Evolutionary conservation across 1,140 invertebrate species (phyloP).

Genomic region (Hyles euphorbiae): DNA sequence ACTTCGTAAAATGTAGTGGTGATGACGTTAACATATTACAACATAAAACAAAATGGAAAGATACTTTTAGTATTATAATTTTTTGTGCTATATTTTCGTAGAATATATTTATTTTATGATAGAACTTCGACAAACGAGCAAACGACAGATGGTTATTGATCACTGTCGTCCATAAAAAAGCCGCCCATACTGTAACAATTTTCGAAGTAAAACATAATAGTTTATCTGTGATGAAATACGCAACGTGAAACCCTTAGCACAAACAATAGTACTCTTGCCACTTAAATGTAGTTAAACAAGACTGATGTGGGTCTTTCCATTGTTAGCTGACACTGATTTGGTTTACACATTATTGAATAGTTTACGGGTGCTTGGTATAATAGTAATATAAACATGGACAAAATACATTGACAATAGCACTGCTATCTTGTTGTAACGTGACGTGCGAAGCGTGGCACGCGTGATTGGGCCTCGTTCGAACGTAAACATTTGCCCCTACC

Average conservation of each 20-base stretch:
- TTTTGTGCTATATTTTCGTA: no score
- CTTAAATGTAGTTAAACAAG: background rate
- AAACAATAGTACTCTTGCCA: background rate
- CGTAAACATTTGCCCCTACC: slow-evolving; percentile 24
- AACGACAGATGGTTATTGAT: no score
- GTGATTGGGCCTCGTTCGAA: slow-evolving; percentile 40
- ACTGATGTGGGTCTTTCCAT: background rate
- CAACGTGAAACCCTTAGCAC: background rate
- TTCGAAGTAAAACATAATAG: no score
- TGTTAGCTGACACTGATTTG: background rate
- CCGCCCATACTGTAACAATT: no score
- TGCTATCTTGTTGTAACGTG: slow-evolving; percentile 40
- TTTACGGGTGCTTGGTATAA: slow-evolving; percentile 5
- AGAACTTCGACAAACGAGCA: no score
- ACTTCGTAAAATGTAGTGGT: no score
- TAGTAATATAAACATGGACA: slow-evolving; percentile 23
- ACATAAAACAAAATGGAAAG: no score
- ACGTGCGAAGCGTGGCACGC: slow-evolving; percentile 27
- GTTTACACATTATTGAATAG: slow-evolving; percentile 9
- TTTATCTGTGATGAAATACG: background rate
- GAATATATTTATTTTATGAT: no score
- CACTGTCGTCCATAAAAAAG: no score
- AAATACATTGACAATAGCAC: slow-evolving; percentile 33
- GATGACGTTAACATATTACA: no score
- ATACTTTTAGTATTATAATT: no score